A percentile compares a stretch with the other conserved stretches of the same genome.
phyloP scores from a whole-genome alignment of 92 coral and sea anemone species.

The Ricordea florida region DNA sequence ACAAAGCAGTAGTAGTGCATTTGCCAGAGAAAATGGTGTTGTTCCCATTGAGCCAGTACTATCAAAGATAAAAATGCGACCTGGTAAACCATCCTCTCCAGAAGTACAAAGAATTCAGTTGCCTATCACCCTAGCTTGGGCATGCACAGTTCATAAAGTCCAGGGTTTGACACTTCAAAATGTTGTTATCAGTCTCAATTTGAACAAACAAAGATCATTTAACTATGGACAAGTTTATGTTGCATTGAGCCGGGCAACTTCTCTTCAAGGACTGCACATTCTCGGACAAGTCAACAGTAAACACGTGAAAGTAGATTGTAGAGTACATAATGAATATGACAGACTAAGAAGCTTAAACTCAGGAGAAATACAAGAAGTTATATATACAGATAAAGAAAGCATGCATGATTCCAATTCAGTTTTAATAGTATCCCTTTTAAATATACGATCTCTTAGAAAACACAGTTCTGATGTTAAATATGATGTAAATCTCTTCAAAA shows the following conservation, averaged over 20 bases:
- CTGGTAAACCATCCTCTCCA: too few species aligned
- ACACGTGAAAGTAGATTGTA: constrained; percentile 51
- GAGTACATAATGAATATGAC: constrained; percentile 54
- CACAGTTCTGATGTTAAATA: constrained; percentile 16
- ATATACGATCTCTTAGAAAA: constrained; percentile 11
- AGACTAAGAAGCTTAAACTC: constrained; percentile 44
- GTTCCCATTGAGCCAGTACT: constrained; percentile 56
- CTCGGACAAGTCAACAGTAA: constrained; percentile 56
- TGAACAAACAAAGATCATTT: too few species aligned
- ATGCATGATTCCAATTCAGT: too few species aligned
- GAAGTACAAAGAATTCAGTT: constrained; percentile 66
- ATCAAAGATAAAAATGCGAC: constrained; percentile 44
- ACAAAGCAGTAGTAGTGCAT: constrained; percentile 2
- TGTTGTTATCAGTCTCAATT: constrained; percentile 55
- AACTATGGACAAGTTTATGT: too few species aligned
- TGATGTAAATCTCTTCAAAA: neutral
- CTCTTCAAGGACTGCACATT: constrained; percentile 44
- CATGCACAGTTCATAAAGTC: too few species aligned
- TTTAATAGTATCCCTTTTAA: neutral
- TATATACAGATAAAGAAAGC: too few species aligned
- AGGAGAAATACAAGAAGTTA: too few species aligned
- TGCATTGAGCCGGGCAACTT: too few species aligned
- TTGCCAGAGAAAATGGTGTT: constrained; percentile 55
- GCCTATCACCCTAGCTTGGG: too few species aligned
- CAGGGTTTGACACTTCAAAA: constrained; percentile 46